Conservation (phyloP, 2,797 vertebrate genomes). For the Xiphophorus birchmanni region DNA sequence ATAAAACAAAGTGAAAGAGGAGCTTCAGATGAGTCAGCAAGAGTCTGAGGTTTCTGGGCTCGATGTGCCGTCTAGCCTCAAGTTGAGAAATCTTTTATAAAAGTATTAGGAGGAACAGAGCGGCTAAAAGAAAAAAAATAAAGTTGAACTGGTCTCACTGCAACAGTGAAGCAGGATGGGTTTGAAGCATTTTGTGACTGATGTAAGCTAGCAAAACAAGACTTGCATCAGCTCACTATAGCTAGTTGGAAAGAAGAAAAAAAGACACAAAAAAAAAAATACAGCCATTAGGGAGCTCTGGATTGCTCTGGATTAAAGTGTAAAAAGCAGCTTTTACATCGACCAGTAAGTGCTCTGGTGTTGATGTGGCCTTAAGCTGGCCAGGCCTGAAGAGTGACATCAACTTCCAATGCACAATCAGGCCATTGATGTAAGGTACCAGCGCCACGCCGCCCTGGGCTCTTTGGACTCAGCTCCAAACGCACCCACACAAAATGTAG, state of each 20-base stretch:
- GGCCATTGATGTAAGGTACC: slow-evolving; percentile 73
- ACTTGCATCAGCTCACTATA: not conserved
- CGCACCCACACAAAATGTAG: not conserved
- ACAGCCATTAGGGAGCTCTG: slow-evolving; percentile 4
- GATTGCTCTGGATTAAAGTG: slow-evolving; percentile 8
- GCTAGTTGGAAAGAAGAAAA: not conserved
- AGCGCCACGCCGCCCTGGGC: slow-evolving; percentile 65
- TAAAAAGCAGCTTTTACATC: slow-evolving; percentile 20
- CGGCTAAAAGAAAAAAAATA: slow-evolving; percentile 5
- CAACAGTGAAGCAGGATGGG: slow-evolving; percentile 2
- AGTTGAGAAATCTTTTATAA: slow-evolving; percentile 9
- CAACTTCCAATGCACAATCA: slow-evolving; percentile 72
- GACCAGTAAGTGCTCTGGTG: slow-evolving; percentile 39
- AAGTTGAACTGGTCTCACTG: not conserved
- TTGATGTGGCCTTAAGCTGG: slow-evolving; percentile 33
- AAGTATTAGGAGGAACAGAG: not conserved
- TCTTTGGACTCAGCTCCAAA: slow-evolving; percentile 17
- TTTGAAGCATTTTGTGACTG: slow-evolving; percentile 10
- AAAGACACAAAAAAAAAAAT: not conserved
- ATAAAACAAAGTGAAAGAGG: slow-evolving; percentile 3
- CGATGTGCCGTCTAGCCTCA: not conserved
- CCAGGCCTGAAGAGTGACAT: slow-evolving; percentile 68
- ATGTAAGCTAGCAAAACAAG: not conserved
- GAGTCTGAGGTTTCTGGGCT: not conserved
- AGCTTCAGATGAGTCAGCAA: not conserved